Conservation (phyloP, 1,140 invertebrate species). For the Cherax destructor region DNA sequence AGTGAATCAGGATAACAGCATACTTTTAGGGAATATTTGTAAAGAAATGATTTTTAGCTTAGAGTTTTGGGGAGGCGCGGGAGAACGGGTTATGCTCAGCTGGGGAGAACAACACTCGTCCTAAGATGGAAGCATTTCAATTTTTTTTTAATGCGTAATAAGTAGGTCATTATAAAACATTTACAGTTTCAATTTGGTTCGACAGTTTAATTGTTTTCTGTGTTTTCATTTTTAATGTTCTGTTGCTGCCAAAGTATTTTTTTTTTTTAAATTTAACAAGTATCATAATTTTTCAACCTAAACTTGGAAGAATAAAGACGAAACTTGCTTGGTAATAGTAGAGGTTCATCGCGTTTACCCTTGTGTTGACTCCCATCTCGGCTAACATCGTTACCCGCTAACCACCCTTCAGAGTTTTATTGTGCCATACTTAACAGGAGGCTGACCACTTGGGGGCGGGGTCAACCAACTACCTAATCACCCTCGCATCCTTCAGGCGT, state of each 20-base stretch:
- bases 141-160: no score
- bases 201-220: no score
- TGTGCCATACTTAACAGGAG: conserved; percentile 63
- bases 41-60: conserved; percentile 63
- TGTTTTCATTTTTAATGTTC: no score
- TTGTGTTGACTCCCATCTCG: conserved; percentile 7
- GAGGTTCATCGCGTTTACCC: no score
- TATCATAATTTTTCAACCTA: no score
- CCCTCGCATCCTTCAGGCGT: neutral
- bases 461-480: conserved; percentile 16
- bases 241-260: neutral
- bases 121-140: neutral
- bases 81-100: conserved; percentile 12
- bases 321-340: no score
- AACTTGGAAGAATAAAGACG: no score
- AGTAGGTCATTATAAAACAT: no score
- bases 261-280: neutral
- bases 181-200: no score
- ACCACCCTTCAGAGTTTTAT: conserved; percentile 39
- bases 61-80: conserved; percentile 19
- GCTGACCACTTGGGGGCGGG: conserved; percentile 36
- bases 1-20: conserved; percentile 65
- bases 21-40: conserved; percentile 61
- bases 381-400: neutral
- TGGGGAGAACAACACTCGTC: neutral